Evolutionary conservation across 2,888 invertebrate genomes (phyloP).

Genomic region (Troides aeacus): DNA sequence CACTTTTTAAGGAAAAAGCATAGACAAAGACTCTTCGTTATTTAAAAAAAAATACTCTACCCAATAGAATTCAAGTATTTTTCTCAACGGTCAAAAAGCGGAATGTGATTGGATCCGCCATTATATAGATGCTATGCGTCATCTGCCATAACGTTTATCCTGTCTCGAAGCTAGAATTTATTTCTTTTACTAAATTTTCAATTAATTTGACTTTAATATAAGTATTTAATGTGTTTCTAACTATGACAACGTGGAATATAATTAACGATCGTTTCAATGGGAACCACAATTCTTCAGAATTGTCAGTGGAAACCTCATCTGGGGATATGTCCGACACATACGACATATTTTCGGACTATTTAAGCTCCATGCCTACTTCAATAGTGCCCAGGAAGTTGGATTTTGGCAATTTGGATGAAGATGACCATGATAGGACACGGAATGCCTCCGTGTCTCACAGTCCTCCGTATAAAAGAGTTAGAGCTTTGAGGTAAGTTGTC

Average conservation of each 20-base stretch:
- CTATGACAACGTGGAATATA: constrained; percentile 73
- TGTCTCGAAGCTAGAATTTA: constrained; percentile 73
- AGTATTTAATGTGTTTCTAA: constrained; percentile 57
- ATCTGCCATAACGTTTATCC: constrained; percentile 74
- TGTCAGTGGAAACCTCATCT: constrained; percentile 79
- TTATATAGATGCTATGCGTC: constrained; percentile 77
- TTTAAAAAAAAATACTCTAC: constrained; percentile 52
- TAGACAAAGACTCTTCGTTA: constrained; percentile 33
- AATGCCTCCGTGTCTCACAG: constrained; percentile 59
- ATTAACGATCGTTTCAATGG: constrained; percentile 63
- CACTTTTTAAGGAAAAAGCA: constrained; percentile 4
- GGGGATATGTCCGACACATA: constrained; percentile 82
- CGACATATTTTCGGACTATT: constrained; percentile 80
- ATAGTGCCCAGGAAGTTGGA: constrained; percentile 82
- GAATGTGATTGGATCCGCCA: constrained; percentile 56
- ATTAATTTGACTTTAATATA: constrained; percentile 54
- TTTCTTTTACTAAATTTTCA: constrained; percentile 48
- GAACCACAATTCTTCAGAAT: constrained; percentile 74
- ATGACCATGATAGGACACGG: constrained; percentile 69
- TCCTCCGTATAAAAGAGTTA: constrained; percentile 81
- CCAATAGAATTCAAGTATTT: constrained; percentile 62
- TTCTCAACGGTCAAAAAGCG: constrained; percentile 63
- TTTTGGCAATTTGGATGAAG: constrained; percentile 72
- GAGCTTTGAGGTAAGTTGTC: constrained; percentile 74
- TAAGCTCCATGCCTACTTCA: constrained; percentile 76